Conservation (phyloP, 1,140 invertebrate genomes). For the Tetragnatha versicolor region DNA sequence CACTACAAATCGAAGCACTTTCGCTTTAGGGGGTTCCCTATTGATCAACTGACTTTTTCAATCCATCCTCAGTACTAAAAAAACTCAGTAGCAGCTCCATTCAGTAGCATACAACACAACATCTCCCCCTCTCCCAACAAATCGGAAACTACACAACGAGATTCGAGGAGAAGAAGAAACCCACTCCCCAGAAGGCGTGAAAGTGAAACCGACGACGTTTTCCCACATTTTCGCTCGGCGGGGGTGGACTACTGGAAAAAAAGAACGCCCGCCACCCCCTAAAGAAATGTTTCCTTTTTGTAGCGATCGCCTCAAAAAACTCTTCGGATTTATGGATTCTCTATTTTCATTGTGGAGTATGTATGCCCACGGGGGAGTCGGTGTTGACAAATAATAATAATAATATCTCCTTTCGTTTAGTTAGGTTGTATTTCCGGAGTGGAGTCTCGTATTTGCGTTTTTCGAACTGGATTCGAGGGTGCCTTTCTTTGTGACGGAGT, state of each 20-base stretch:
- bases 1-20: no score
- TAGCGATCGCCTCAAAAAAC: not conserved
- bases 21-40: no score
- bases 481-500: not conserved
- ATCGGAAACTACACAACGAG: not conserved
- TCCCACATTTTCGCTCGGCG: conserved; percentile 28
- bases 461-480: no score
- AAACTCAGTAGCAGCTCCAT: no score
- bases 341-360: not conserved
- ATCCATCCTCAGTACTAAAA: no score
- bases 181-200: not conserved
- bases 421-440: conserved; percentile 11
- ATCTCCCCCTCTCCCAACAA: no score
- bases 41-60: no score
- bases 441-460: no score
- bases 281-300: not conserved
- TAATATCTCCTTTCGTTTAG: not conserved
- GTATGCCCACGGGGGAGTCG: not conserved
- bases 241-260: conserved; percentile 9
- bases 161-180: not conserved
- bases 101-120: no score
- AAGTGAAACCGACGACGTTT: conserved; percentile 39
- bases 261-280: conserved; percentile 5
- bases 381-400: conserved; percentile 28
- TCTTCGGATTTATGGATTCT: conserved; percentile 14